Conservation (phyloP, 2,113 vertebrate species). For the Scatophagus argus region DNA sequence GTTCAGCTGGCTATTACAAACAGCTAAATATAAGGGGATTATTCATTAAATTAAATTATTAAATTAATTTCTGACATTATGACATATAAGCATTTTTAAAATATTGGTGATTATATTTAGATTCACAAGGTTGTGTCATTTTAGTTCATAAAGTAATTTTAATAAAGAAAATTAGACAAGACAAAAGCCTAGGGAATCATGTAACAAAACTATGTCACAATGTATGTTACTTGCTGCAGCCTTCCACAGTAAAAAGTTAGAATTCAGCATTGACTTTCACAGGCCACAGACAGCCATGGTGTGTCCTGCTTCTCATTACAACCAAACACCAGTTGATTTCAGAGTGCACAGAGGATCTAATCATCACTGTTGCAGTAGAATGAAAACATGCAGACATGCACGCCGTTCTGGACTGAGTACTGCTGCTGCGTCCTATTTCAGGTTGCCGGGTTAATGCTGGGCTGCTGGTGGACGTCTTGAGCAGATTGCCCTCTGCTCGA, state of each 20-base stretch:
- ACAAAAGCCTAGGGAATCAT: too few relatives aligned
- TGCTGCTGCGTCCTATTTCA: not conserved
- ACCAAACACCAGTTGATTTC: slow-evolving; percentile 35
- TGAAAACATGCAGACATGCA: slow-evolving; percentile 24
- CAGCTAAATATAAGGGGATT: too few relatives aligned
- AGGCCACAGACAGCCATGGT: not conserved
- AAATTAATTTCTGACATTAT: not conserved
- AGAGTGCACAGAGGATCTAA: slow-evolving; percentile 37
- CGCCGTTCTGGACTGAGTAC: slow-evolving; percentile 3
- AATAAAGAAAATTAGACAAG: too few relatives aligned
- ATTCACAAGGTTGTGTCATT: not conserved
- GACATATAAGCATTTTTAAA: not conserved
- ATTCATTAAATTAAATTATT: not conserved
- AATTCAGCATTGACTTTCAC: not conserved
- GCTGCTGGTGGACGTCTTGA: slow-evolving; percentile 67
- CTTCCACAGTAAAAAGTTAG: too few relatives aligned
- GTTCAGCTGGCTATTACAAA: slow-evolving; percentile 24
- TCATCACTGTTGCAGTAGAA: slow-evolving; percentile 3
- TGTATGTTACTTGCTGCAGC: not conserved
- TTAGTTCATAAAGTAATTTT: not conserved
- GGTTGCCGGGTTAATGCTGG: not conserved
- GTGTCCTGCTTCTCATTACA: slow-evolving; percentile 27
- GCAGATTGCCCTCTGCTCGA: slow-evolving; percentile 65
- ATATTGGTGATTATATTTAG: not conserved
- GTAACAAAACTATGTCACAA: not conserved